These are phyloP conservation scores for Nothobranchius furzeri DNA, from an alignment of 2,113 vertebrate genomes.

Conservation along the genomic window DNA sequence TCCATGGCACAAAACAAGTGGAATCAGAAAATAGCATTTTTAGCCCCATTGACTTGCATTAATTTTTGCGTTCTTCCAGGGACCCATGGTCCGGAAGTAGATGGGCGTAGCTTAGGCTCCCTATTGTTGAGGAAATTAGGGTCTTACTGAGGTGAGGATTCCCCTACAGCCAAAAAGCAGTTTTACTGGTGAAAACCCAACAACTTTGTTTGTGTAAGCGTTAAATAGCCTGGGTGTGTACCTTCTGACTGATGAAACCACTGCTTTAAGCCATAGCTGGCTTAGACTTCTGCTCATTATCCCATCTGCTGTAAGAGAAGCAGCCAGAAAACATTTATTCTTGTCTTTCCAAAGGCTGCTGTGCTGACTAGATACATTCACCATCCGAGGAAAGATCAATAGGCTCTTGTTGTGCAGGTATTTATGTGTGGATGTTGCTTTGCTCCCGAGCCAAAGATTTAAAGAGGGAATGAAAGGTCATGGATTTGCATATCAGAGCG, in stretches of 20 bases:
- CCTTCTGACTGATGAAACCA: slow-evolving; percentile 41
- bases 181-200: background rate
- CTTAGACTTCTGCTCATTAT: slow-evolving; percentile 49
- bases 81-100: too few relatives aligned
- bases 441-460: slow-evolving; percentile 3
- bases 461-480: slow-evolving; percentile 25
- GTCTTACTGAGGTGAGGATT: too few relatives aligned
- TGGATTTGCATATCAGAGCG: background rate
- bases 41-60: too few relatives aligned
- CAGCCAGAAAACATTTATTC: slow-evolving; percentile 13
- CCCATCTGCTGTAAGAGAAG: slow-evolving; percentile 33
- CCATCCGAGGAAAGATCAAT: slow-evolving; percentile 48
- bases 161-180: background rate
- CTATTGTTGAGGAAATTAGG: too few relatives aligned
- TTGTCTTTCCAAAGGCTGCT: slow-evolving; percentile 24
- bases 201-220: slow-evolving; percentile 25
- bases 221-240: slow-evolving; percentile 8
- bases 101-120: too few relatives aligned
- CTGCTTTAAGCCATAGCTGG: slow-evolving; percentile 17
- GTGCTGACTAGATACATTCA: slow-evolving; percentile 50
- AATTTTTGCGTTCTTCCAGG: too few relatives aligned
- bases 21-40: too few relatives aligned
- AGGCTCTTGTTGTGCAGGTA: slow-evolving; percentile 29
- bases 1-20: too few relatives aligned
- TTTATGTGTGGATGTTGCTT: slow-evolving; percentile 9